A percentile compares a stretch with the other conserved stretches of the same genome.
Evolutionary conservation across 2,797 vertebrate species (phyloP).

Genomic region (Acrossocheilus wenchowensis): DNA sequence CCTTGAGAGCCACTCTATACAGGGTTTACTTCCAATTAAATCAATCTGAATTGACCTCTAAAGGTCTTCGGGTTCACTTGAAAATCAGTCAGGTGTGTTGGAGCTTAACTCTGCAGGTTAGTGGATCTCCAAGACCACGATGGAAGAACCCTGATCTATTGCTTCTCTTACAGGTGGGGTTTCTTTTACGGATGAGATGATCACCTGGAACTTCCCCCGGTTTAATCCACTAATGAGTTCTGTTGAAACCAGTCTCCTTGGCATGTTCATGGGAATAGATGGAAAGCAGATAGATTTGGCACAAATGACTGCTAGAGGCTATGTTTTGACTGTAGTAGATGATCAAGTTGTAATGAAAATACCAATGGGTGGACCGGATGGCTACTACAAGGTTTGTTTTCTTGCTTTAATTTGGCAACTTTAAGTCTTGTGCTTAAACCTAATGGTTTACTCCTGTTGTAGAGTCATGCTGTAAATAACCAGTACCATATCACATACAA

Average conservation of each 20-base stretch:
- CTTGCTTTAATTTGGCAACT: not conserved
- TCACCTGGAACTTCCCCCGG: slow-evolving; percentile 85
- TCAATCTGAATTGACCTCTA: not conserved
- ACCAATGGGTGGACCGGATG: slow-evolving; percentile 83
- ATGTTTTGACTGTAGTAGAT: slow-evolving; percentile 68
- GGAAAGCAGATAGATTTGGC: slow-evolving; percentile 72
- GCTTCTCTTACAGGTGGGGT: slow-evolving; percentile 75
- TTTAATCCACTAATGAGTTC: slow-evolving; percentile 70
- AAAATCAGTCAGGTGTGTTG: not conserved
- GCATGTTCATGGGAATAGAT: slow-evolving; percentile 81
- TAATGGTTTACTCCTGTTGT: slow-evolving; percentile 50
- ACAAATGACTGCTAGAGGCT: slow-evolving; percentile 77
- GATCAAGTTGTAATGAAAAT: slow-evolving; percentile 75
- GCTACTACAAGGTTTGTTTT: slow-evolving; percentile 84
- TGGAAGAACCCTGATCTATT: not conserved
- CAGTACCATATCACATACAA: slow-evolving; percentile 75
- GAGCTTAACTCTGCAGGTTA: not conserved
- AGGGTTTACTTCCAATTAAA: not conserved
- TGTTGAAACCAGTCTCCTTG: slow-evolving; percentile 64
- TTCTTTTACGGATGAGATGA: slow-evolving; percentile 70
- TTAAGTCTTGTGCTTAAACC: not conserved
- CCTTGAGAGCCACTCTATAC: too few relatives aligned
- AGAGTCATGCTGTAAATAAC: slow-evolving; percentile 78
- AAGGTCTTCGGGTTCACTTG: not conserved
- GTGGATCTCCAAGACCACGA: not conserved